These are phyloP conservation scores for Columba livia DNA, from an alignment of 2,113 vertebrate genomes.

Conservation along the genomic window DNA sequence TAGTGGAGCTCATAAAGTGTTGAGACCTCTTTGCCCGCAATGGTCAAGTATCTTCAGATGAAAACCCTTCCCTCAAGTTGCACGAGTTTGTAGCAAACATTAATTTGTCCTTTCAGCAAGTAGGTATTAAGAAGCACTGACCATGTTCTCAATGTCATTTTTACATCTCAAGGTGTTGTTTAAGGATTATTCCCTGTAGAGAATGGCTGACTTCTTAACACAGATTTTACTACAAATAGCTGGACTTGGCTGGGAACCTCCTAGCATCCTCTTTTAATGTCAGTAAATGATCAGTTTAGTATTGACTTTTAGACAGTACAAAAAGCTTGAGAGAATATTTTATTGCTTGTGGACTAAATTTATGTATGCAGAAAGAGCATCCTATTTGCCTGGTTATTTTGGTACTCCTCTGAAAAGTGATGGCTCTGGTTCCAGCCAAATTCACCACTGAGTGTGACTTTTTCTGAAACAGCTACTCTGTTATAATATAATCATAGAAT, in stretches of 20 bases:
- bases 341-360: neutral
- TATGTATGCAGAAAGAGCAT: neutral
- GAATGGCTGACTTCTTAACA: neutral
- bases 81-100: neutral
- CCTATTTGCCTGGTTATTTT: neutral
- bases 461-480: neutral
- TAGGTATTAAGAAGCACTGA: neutral
- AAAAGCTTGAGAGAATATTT: neutral
- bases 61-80: neutral
- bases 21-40: neutral
- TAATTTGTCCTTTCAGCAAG: neutral
- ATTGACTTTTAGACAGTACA: neutral
- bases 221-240: neutral
- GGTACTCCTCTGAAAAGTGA: neutral
- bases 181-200: neutral
- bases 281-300: neutral
- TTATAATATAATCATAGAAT: no score
- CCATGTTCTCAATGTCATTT: fast-evolving
- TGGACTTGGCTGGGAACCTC: neutral
- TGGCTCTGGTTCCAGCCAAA: neutral
- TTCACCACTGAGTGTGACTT: neutral
- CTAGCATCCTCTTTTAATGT: neutral
- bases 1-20: neutral
- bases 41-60: neutral
- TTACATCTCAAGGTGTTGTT: neutral